These are phyloP conservation scores for Hemicordylus capensis DNA, from an alignment of 2,113 vertebrate genomes.

Conservation along the genomic window DNA sequence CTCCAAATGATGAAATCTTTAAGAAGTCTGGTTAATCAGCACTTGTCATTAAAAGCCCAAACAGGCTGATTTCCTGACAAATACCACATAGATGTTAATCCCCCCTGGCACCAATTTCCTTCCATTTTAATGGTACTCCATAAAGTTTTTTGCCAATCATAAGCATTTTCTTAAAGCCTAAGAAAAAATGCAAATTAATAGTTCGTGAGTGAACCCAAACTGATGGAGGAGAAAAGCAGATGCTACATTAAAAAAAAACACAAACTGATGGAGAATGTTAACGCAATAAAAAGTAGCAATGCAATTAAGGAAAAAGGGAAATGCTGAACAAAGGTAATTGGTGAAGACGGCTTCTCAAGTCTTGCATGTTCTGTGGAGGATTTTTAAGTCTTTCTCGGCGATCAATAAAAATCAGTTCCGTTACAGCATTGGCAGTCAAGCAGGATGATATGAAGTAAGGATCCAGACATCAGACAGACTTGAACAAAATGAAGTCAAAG, in stretches of 20 bases:
- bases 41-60: slow-evolving; percentile 40
- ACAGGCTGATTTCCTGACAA: slow-evolving; percentile 52
- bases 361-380: slow-evolving; percentile 45
- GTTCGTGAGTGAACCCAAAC: slow-evolving; percentile 54
- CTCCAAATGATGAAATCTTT: neutral
- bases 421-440: slow-evolving; percentile 17
- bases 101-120: slow-evolving; percentile 49
- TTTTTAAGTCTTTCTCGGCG: slow-evolving; percentile 41
- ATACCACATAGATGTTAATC: slow-evolving; percentile 35
- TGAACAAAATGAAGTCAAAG: neutral
- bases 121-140: slow-evolving; percentile 55
- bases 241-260: slow-evolving; percentile 39
- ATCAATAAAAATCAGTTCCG: slow-evolving; percentile 37
- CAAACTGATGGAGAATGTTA: slow-evolving; percentile 47
- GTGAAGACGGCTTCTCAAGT: slow-evolving; percentile 19
- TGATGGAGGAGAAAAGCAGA: slow-evolving; percentile 49
- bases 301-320: slow-evolving; percentile 54
- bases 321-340: slow-evolving; percentile 34
- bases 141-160: slow-evolving; percentile 57
- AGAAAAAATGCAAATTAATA: slow-evolving; percentile 67
- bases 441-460: slow-evolving; percentile 14
- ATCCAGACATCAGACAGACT: slow-evolving; percentile 24
- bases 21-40: slow-evolving; percentile 38
- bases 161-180: slow-evolving; percentile 45
- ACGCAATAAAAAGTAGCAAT: slow-evolving; percentile 44